Evolutionary conservation across 2,888 invertebrate genomes (phyloP).

Genomic region (Autographa pulchrina): DNA sequence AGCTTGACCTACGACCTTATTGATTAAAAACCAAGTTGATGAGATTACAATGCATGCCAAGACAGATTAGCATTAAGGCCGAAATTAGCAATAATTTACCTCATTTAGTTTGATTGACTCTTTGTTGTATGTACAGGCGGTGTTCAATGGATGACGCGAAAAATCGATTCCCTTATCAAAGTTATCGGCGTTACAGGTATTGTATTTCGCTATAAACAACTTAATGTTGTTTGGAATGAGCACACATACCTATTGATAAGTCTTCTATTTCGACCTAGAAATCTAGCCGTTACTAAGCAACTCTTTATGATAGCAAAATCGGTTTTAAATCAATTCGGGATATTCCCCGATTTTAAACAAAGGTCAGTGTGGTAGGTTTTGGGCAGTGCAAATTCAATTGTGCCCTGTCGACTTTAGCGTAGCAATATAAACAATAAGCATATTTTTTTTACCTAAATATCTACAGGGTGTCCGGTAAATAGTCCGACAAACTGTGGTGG

Average conservation of each 20-base stretch:
- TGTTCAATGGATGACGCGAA: conserved; percentile 26
- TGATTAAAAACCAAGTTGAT: no score
- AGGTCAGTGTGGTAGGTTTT: no score
- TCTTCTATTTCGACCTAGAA: conserved; percentile 21
- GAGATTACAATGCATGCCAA: no score
- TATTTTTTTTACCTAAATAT: no score
- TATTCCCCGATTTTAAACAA: no score
- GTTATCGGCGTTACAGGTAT: conserved; percentile 40
- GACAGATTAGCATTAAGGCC: neutral
- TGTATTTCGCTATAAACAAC: conserved; percentile 45
- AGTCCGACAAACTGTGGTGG: no score
- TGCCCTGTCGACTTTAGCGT: no score
- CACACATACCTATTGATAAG: conserved; percentile 43
- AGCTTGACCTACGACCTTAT: no score
- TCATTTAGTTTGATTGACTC: neutral
- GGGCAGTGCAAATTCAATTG: no score
- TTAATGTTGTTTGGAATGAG: conserved; percentile 37
- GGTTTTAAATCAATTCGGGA: no score
- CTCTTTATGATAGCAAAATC: neutral
- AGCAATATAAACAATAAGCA: no score
- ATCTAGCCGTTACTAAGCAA: conserved; percentile 10
- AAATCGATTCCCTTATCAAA: conserved; percentile 67
- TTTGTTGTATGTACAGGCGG: neutral
- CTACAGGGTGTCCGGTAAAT: no score
- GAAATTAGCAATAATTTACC: neutral